Conservation (phyloP, 2,888 invertebrate genomes). For the Napeogenes inachia region DNA sequence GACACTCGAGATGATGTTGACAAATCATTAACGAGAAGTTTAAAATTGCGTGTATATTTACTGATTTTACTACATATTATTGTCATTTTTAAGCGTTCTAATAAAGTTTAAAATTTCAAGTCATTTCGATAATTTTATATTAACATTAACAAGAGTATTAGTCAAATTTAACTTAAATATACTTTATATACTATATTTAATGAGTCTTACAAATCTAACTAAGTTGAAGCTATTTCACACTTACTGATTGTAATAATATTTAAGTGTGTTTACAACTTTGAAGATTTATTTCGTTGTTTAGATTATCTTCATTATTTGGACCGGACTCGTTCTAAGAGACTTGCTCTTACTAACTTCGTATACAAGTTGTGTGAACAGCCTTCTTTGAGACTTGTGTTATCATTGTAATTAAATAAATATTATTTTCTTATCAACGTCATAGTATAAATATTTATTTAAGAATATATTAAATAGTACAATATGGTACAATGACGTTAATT, state of each 20-base stretch:
- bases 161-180: no score
- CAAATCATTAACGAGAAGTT: slow-evolving; percentile 25
- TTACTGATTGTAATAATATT: background rate
- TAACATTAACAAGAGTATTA: no score
- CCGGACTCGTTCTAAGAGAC: slow-evolving; percentile 10
- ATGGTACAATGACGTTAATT: slow-evolving; percentile 8
- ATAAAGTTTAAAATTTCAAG: no score
- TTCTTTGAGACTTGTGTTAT: no score
- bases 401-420: no score
- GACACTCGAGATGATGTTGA: slow-evolving; percentile 23
- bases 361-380: slow-evolving; percentile 8
- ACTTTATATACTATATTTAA: no score
- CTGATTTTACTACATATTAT: slow-evolving; percentile 1
- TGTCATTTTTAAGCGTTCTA: no score
- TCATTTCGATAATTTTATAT: no score
- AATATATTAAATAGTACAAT: background rate
- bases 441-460: no score
- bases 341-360: slow-evolving; percentile 13
- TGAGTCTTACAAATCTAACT: no score
- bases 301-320: slow-evolving; percentile 13
- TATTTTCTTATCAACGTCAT: no score
- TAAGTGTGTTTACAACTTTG: slow-evolving; percentile 12
- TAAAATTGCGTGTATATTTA: slow-evolving; percentile 17
- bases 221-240: no score
- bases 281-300: slow-evolving; percentile 10